These are phyloP conservation scores for Spermophilus dauricus DNA, from an alignment of 2,113 vertebrate genomes.

Conservation along the genomic window DNA sequence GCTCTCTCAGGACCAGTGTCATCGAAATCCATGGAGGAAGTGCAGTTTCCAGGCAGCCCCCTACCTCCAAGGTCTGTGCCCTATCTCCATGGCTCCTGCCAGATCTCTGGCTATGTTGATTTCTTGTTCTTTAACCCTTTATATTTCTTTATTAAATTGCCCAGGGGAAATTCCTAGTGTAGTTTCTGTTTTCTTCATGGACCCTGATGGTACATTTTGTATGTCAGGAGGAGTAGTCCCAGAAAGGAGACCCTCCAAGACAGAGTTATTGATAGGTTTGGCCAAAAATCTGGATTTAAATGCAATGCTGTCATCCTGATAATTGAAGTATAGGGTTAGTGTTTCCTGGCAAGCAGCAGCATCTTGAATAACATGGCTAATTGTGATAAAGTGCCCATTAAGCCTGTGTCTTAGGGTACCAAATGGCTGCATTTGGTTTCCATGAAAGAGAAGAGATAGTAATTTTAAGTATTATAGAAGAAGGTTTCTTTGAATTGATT, in stretches of 20 bases:
- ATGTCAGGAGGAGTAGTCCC: neutral
- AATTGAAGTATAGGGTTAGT: neutral
- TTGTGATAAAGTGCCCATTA: neutral
- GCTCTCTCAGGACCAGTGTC: neutral
- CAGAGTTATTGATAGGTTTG: neutral
- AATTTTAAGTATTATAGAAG: neutral
- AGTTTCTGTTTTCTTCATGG: neutral
- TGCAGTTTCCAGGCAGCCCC: neutral
- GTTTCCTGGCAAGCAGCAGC: neutral
- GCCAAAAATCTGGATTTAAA: neutral
- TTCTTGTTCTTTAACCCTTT: neutral
- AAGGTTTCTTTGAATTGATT: neutral
- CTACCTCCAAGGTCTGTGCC: neutral
- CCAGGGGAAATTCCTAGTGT: neutral
- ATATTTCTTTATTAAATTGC: neutral
- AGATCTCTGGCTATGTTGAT: neutral
- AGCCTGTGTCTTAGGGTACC: neutral
- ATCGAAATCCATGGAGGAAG: fast-evolving
- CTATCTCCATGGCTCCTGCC: neutral
- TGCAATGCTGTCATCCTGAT: neutral
- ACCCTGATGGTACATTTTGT: neutral
- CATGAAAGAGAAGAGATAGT: neutral
- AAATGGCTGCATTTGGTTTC: neutral
- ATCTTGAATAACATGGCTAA: neutral
- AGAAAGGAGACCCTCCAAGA: neutral